Base-by-base conservation (phyloP, 2,113 vertebrate genomes). In the Rhineura floridana region DNA sequence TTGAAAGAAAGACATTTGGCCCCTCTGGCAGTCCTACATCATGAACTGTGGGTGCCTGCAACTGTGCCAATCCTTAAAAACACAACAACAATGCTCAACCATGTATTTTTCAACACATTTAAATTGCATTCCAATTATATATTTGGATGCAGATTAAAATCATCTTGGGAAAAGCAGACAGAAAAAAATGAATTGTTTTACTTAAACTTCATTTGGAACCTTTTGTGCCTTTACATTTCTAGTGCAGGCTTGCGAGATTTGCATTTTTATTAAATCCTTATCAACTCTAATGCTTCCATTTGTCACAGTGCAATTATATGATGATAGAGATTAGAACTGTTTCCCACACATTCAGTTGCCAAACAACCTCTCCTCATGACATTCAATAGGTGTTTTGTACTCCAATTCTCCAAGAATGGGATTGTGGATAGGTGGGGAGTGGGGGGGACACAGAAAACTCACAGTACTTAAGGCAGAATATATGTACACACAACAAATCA, bases 221-320 rank as follows among this genome's bases (percentile, higher is more conserved):
- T 3, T n/a, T 17, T 76, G 48, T 82, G 30, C 81, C 78, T 90
- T 87, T 76, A 78, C 44, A 19, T 92, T 95, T 86, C 88, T 62
- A 48, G 44, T 0, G 33, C 75, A 15, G 91, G 88, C 86, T 88
- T 92, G 83, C 59, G 79, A 7, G 85, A 96, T 96, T 95, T 96
- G 93, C 95, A 95, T 96, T 95, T 95, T 95, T 95, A 95, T 95
- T 95, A 95, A 94, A 95, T 92, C 83, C 91, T 96, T 94, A 95
- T 94, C 94, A 87, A 91, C 84, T 86, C 91, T 92, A 91, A 93
- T 69, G 87, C 91, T 84, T 93, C 83, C 88, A 94, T 94, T 95
- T 93, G 92, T 94, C 93, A 92, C 15, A 85, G 90, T 85, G 75
- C 90, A 94, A 93, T 92, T 92, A 90, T 33, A 82, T 87, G 84